A percentile compares a stretch with the other conserved stretches of the same genome.
phyloP scores from a whole-genome alignment of 1,140 invertebrate species.

The Latrodectus geometricus region DNA sequence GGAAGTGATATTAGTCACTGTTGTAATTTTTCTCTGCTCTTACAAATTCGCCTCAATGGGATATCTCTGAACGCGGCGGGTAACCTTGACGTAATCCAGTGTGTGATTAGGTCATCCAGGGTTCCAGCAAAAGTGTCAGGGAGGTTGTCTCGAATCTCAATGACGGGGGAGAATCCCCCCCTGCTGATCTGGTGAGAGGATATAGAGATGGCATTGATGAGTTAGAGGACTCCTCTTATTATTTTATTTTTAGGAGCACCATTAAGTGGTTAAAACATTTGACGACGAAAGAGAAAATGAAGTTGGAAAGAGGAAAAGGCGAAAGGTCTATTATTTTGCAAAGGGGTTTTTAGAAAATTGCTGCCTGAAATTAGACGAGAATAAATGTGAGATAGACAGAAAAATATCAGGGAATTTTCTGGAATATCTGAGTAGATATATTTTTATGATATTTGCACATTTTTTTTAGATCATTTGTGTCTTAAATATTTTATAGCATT shows the following conservation, averaged over 20 bases:
- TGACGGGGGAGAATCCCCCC: background rate
- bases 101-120: slow-evolving; percentile 35
- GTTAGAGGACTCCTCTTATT: slow-evolving; percentile 2
- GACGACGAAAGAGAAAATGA: too few relatives aligned
- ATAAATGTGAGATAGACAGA: too few relatives aligned
- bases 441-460: too few relatives aligned
- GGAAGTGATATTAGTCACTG: background rate
- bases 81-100: slow-evolving; percentile 17
- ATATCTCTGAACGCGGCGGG: background rate
- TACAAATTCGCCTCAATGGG: slow-evolving; percentile 38
- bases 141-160: background rate
- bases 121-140: background rate
- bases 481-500: too few relatives aligned
- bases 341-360: too few relatives aligned
- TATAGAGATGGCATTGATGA: slow-evolving; percentile 22
- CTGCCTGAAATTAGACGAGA: too few relatives aligned
- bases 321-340: too few relatives aligned
- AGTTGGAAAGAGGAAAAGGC: too few relatives aligned
- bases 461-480: too few relatives aligned
- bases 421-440: too few relatives aligned
- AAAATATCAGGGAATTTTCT: too few relatives aligned
- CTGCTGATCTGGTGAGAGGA: background rate
- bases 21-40: background rate
- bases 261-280: background rate
- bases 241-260: slow-evolving; percentile 33